Evolutionary conservation across 2,797 vertebrate genomes (phyloP), one percentile per base, ranked within the genome.

Genomic region (Pangasius krempfi): DNA sequence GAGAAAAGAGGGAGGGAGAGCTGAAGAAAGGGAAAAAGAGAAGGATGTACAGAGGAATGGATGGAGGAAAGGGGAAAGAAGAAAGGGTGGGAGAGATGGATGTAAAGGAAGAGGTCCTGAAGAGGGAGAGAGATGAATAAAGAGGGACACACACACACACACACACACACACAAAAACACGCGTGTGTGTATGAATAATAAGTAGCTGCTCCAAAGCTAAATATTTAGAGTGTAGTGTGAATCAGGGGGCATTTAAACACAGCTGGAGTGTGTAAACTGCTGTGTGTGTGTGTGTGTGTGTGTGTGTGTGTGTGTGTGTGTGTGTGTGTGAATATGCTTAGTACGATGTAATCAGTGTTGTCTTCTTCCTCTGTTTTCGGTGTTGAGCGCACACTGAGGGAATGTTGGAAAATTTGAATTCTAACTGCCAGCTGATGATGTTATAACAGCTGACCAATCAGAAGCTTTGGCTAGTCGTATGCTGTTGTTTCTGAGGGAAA

Each of bases 181-280:
- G 13, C 18, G 4, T 1, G 7, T 8, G 8, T 37, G 54, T 60
- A 81, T 58, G 30, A 82, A 82, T 64, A 84, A 78, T 73, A 52
- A 85, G 60, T 72, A 86, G 82, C 30, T 56, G 81, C 5, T 33
- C n/a, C 44, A 84, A 86, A 89, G 81, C 50, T 72, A 88, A 87
- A 91, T 89, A 88, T 91, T 91, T 89, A 86, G 64, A 84, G 78
- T 84, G 52, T 83, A 70, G 47, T 81, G 52, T 80, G 66, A 84
- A 86, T 70, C 87, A 66, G 84, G 78, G 86, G 78, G 52, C n/a
- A n/a, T 87, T 92, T 93, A 89, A 87, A 78, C 72, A 88, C 78
- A 88, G 89, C 88, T 89, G 86, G 83, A 79, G 33, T 86, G 66
- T 89, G 92, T 93, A 89, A 90, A 91, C 92, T 84, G 86, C 64